phyloP scores from a whole-genome alignment of 64 coral and sea anemone genomes.

The Pocillopora verrucosa region DNA sequence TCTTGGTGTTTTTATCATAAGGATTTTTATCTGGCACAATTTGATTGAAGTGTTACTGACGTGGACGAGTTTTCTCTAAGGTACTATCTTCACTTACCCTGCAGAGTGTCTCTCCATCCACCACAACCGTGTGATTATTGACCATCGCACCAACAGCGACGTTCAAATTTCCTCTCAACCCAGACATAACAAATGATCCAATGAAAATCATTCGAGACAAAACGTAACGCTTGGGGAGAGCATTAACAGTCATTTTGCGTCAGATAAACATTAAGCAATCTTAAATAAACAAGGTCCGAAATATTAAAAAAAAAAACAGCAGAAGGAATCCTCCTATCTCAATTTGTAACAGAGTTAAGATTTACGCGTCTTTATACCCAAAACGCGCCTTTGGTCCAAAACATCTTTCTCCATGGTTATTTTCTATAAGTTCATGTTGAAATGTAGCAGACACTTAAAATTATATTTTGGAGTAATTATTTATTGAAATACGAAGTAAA shows the following conservation, averaged over 20 bases:
- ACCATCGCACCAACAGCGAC: constrained; percentile 93
- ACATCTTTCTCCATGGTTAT: neutral
- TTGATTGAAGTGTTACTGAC: too few species aligned
- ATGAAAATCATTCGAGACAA: constrained; percentile 70
- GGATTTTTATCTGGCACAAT: too few species aligned
- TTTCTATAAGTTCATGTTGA: neutral
- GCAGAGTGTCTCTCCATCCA: constrained; percentile 56
- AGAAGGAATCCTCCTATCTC: neutral
- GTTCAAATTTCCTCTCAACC: constrained; percentile 85
- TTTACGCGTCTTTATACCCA: neutral
- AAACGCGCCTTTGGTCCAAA: neutral
- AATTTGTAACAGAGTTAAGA: too few species aligned
- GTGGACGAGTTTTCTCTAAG: too few species aligned
- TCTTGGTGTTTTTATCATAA: too few species aligned
- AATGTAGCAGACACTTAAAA: neutral
- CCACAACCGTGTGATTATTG: constrained; percentile 75
- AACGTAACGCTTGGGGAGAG: constrained; percentile 50
- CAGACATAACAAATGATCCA: constrained; percentile 86
- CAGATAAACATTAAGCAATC: neutral
- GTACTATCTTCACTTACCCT: constrained; percentile 51
- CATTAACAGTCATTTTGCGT: neutral
- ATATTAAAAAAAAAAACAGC: neutral
- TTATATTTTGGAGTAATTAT: neutral
- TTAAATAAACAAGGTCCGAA: neutral
- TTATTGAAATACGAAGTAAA: neutral